These are phyloP conservation scores for Xylota sylvarum DNA, from an alignment of 2,888 invertebrate species.

Conservation along the genomic window DNA sequence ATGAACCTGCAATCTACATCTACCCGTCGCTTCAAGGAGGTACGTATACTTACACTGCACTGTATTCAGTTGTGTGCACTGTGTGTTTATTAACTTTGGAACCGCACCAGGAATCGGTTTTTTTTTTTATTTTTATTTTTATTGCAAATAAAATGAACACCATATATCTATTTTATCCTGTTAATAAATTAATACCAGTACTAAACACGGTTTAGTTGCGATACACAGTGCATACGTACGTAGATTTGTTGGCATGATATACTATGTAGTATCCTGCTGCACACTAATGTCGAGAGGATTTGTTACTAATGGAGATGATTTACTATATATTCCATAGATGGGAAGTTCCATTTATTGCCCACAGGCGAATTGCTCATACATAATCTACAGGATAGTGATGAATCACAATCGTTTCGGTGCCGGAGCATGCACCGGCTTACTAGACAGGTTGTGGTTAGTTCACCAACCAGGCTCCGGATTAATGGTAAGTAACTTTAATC, in stretches of 20 bases:
- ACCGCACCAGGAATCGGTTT: background rate
- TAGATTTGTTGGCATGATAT: constrained; percentile 25
- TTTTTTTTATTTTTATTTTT: constrained; percentile 10
- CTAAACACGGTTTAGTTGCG: constrained; percentile 55
- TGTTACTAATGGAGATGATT: constrained; percentile 72
- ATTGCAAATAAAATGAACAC: constrained; percentile 50
- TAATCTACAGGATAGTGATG: constrained; percentile 90
- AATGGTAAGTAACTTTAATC: constrained; percentile 86
- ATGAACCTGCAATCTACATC: constrained; percentile 90
- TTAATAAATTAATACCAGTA: constrained; percentile 58
- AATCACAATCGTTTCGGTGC: constrained; percentile 90
- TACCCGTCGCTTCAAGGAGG: constrained; percentile 91
- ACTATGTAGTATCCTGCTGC: constrained; percentile 5
- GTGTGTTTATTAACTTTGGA: constrained; percentile 14
- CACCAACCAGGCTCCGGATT: constrained; percentile 89
- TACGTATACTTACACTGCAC: constrained; percentile 84
- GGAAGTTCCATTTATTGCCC: constrained; percentile 91
- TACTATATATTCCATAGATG: constrained; percentile 86
- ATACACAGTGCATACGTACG: background rate
- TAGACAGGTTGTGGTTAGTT: constrained; percentile 89
- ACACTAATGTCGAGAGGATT: constrained; percentile 66
- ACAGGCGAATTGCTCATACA: constrained; percentile 91
- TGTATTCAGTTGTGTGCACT: constrained; percentile 29
- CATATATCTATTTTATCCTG: constrained; percentile 50
- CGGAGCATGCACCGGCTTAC: constrained; percentile 91